phyloP scores from a whole-genome alignment of 2,888 invertebrate species.

The Pristionchus arcanus region DNA sequence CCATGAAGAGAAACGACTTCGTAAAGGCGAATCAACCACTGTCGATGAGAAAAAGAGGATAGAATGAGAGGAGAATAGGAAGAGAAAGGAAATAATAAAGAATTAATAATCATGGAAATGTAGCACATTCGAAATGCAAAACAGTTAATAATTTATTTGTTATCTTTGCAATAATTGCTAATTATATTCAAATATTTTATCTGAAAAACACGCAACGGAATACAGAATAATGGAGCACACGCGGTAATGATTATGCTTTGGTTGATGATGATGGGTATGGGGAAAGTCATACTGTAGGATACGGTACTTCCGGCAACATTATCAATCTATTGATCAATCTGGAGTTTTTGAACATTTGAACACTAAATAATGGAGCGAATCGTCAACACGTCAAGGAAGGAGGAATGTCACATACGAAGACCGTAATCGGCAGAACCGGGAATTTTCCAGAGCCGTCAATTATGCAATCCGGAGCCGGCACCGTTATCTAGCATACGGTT shows the following conservation, averaged over 20 bases:
- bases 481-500: constrained; percentile 6
- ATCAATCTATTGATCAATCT: neutral
- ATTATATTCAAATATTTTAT: constrained; percentile 14
- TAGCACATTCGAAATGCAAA: neutral
- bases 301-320: neutral
- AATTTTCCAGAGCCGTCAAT: neutral
- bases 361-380: neutral
- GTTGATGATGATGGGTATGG: neutral
- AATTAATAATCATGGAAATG: neutral
- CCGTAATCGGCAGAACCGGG: neutral
- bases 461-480: neutral
- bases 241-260: constrained; percentile 4
- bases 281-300: constrained; percentile 26
- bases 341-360: neutral
- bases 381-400: neutral
- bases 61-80: neutral
- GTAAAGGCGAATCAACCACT: neutral
- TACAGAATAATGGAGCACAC: constrained; percentile 1
- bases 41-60: neutral
- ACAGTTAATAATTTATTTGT: neutral
- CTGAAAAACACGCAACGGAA: neutral
- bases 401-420: constrained; percentile 5
- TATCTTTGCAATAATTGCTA: neutral
- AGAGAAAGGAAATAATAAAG: too few relatives aligned
- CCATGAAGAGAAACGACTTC: neutral